Conservation (phyloP, 2,888 invertebrate species). For the Cacoxenus indagator region DNA sequence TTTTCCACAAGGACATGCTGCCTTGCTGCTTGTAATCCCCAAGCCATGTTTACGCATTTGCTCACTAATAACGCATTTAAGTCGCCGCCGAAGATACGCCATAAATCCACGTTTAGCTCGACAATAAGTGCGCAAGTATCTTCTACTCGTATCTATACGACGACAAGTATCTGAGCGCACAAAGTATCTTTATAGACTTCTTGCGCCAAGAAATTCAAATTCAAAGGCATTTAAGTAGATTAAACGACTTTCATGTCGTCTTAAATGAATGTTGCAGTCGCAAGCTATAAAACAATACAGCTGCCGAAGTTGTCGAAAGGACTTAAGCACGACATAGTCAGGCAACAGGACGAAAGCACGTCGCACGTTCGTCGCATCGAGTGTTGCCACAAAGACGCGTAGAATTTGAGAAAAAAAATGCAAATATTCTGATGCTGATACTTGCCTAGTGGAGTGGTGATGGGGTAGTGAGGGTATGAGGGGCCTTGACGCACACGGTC, state of each 20-base stretch:
- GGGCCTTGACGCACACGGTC: slow-evolving; percentile 50
- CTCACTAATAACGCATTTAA: slow-evolving; percentile 55
- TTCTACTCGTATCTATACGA: background rate
- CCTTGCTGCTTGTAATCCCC: background rate
- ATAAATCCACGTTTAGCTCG: slow-evolving; percentile 62
- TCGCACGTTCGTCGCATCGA: background rate
- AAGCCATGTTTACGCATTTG: slow-evolving; percentile 51
- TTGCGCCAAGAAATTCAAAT: slow-evolving; percentile 35
- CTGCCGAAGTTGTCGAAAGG: slow-evolving; percentile 48
- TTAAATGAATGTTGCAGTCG: slow-evolving; percentile 55
- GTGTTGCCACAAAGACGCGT: background rate
- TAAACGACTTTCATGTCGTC: slow-evolving; percentile 59
- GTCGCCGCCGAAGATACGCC: slow-evolving; percentile 52
- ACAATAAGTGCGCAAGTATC: slow-evolving; percentile 1
- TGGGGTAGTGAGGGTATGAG: background rate
- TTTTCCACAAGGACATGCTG: background rate
- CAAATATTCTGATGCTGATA: slow-evolving; percentile 42
- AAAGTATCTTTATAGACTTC: background rate
- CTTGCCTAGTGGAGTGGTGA: slow-evolving; percentile 42
- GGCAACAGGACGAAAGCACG: slow-evolving; percentile 33
- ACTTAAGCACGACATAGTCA: slow-evolving; percentile 47
- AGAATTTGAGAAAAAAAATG: slow-evolving; percentile 40
- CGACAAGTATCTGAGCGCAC: background rate
- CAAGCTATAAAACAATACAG: slow-evolving; percentile 58
- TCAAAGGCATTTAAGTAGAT: slow-evolving; percentile 64